Conservation (phyloP, 2,113 vertebrate genomes). For the Rhinopomastus cyanomelas region DNA sequence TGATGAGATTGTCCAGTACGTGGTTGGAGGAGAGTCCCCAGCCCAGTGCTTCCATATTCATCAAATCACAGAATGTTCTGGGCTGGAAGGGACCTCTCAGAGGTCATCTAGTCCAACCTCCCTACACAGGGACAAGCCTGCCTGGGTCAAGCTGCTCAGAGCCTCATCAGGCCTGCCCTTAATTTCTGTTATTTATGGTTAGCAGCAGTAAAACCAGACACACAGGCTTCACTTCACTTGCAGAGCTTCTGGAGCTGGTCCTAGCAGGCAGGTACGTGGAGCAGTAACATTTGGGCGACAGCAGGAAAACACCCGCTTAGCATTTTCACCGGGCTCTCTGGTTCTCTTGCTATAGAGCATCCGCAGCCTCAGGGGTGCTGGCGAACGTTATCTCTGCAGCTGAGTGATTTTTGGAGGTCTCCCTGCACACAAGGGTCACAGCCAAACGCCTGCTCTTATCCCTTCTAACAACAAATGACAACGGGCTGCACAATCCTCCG, state of each 20-base stretch:
- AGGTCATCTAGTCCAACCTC: too few species aligned
- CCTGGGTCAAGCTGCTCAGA: too few species aligned
- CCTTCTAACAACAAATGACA: slow-evolving; percentile 75
- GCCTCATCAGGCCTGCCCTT: too few species aligned
- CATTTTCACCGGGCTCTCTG: slow-evolving; percentile 9
- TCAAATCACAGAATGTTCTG: too few species aligned
- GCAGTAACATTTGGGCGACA: not conserved
- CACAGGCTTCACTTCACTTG: not conserved
- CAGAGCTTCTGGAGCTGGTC: slow-evolving; percentile 12
- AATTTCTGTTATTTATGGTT: slow-evolving; percentile 9
- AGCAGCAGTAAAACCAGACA: not conserved
- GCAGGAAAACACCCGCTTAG: slow-evolving; percentile 1
- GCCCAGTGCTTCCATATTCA: not conserved
- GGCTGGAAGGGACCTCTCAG: too few species aligned
- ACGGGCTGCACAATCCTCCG: slow-evolving; percentile 63
- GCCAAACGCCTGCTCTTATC: slow-evolving; percentile 72
- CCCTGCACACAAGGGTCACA: slow-evolving; percentile 73
- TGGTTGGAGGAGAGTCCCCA: not conserved
- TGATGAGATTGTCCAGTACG: not conserved
- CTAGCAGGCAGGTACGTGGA: slow-evolving; percentile 26
- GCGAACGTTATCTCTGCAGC: slow-evolving; percentile 72
- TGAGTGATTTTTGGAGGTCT: slow-evolving; percentile 72
- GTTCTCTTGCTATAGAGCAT: slow-evolving; percentile 22
- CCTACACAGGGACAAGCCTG: too few species aligned
- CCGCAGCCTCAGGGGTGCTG: slow-evolving; percentile 38